Base-by-base conservation (phyloP, 1,140 invertebrate genomes). In the Octopus bimaculoides region DNA sequence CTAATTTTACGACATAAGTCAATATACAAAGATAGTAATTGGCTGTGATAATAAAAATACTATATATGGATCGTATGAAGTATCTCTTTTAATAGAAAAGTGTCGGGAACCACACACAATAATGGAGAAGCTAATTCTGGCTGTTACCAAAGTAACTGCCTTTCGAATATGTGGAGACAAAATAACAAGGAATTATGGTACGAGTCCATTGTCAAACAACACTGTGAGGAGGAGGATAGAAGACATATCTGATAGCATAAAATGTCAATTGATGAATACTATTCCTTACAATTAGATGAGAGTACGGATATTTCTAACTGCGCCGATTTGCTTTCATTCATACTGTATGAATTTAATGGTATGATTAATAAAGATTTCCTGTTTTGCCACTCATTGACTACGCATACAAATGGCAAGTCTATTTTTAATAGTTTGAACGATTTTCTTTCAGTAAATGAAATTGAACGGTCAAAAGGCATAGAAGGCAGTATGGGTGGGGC, bases 41-140 rank as follows among this genome's bases (percentile, higher is more conserved):
- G 74, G 74, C 5, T 14, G 74, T 75, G 74, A 53, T 20, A 75
- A 75, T 75, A 14, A 52, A 75, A 75, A 75, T 52, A 52, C 74
- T 14, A 52, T 75, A 14, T 52, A 20, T 7, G 52, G 12, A 9
- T 75, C 74, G 5, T 75, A 75, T 41, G 41, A 53, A 20, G 74
- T 75, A 41, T 52, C 74, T 17, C 17, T 75, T 17, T 53, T 75
- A 41, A 75, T 75, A 17, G 74, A n/a, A 75, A 75, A 75, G 17
- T 17, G 41, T 9, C 12, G 74, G 9, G 52, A 20, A 75, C 74
- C 52, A 17, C 74, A 75, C 74, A 75, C 74, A 9, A 75, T 75
- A 6, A 41, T 14, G 12, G 74, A 75, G 52, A 52, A 75, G 74
- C 1, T 75, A 75, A 75, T 75, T 9, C 17, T 75, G 52, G 5